These are phyloP conservation scores for Branchellion lobata DNA, from an alignment of 2,888 invertebrate genomes.

Conservation along the genomic window DNA sequence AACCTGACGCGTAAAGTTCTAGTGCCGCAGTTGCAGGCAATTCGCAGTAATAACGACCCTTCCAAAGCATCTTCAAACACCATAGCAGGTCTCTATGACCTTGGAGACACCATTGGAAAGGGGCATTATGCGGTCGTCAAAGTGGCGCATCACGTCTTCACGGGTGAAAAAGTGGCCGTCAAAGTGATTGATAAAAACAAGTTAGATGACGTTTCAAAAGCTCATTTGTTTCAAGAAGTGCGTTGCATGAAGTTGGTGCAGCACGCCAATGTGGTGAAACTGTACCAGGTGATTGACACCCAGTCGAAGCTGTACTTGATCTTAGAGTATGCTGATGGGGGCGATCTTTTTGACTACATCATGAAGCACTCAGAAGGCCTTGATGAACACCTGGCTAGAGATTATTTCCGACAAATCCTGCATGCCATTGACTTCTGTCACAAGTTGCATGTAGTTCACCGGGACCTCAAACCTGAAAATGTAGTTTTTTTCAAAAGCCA, in stretches of 20 bases:
- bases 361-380: conserved; percentile 87
- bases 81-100: conserved; percentile 82
- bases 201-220: conserved; percentile 89
- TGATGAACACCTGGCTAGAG: conserved; percentile 66
- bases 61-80: conserved; percentile 50
- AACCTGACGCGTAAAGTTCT: not conserved
- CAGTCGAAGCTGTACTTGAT: conserved; percentile 87
- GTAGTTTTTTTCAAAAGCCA: conserved; percentile 97
- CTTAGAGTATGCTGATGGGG: conserved; percentile 94
- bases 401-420: conserved; percentile 93
- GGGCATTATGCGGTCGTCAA: conserved; percentile 99
- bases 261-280: conserved; percentile 94
- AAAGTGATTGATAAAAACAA: conserved; percentile 98
- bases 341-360: conserved; percentile 96
- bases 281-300: conserved; percentile 99
- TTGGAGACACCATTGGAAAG: conserved; percentile 92
- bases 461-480: conserved; percentile 98
- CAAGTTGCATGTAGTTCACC: conserved; percentile 80
- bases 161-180: conserved; percentile 95
- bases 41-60: not conserved
- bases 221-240: conserved; percentile 78
- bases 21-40: not conserved
- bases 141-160: conserved; percentile 94
- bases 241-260: conserved; percentile 98
- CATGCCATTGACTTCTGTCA: conserved; percentile 96